phyloP scores from a whole-genome alignment of 1,140 invertebrate genomes.

The Brachystomella parvula region DNA sequence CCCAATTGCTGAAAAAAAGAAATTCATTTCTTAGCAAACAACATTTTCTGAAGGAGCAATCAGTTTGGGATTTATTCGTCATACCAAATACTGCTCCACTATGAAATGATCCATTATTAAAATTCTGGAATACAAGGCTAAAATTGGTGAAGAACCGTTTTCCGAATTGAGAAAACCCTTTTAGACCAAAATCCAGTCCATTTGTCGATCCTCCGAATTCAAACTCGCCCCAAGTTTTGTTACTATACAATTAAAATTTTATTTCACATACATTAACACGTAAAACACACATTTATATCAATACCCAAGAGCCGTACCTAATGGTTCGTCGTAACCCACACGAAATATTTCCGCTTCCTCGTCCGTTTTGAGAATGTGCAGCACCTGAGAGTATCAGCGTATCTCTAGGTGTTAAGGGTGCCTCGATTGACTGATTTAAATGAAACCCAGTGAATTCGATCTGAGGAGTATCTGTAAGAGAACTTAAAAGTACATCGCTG shows the following conservation, averaged over 20 bases:
- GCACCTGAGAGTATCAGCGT: constrained; percentile 71
- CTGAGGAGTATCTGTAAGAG: constrained; percentile 52
- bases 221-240: constrained; percentile 28
- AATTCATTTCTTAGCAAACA: too few species aligned
- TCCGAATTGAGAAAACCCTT: constrained; percentile 31
- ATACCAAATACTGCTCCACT: background rate
- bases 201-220: constrained; percentile 32
- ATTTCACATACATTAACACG: background rate
- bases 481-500: background rate
- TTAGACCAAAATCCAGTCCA: constrained; percentile 31
- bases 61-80: background rate
- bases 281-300: background rate
- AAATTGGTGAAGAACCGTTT: constrained; percentile 25
- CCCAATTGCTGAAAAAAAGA: constrained; percentile 57
- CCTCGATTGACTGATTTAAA: constrained; percentile 84
- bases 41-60: too few species aligned
- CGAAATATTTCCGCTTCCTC: constrained; percentile 54
- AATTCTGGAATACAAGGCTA: constrained; percentile 8
- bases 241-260: constrained; percentile 11
- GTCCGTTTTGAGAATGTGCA: constrained; percentile 77
- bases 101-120: constrained; percentile 16
- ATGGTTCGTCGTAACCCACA: constrained; percentile 22
- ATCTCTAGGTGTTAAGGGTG: constrained; percentile 75
- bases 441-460: constrained; percentile 86
- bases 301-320: constrained; percentile 15